Evolutionary conservation across 1,140 invertebrate species (phyloP), one percentile per base, ranked within the genome.

Genomic region (Drosophila santomea): DNA sequence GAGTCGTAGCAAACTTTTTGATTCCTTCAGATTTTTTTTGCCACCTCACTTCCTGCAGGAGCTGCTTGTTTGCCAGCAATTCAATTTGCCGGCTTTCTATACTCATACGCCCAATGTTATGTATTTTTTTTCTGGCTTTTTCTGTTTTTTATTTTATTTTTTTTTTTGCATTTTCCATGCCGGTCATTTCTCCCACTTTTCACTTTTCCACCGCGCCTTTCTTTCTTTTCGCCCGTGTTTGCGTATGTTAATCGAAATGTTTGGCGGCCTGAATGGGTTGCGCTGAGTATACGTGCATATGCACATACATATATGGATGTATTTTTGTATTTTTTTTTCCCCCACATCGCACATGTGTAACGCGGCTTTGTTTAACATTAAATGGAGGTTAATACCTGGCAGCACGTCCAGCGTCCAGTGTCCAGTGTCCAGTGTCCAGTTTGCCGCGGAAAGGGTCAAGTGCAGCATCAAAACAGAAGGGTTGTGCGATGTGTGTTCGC

Each of bases 311-410:
- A 43, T 20, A n/a, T n/a, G 20, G 32, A 15, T 20, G 20, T 20
- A 20, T 20, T 20, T 62, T 17, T 17, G 17, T 17, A 17, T 4
- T 52, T 35, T 12, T 41, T 59, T 50, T 47, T 20, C 20, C 20
- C 20, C 20, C 17, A 32, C 25, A 17, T 17, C 25, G 25, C 48
- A 51, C 55, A 74, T 67, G 67, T 88, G 84, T 88, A 75, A 68
- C 89, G 88, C 74, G 88, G 83, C 88, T 80, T 91, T 91, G 88
- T 91, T 91, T 61, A 88, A 91, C 83, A 91, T 91, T 90, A 86
- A 90, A 91, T 90, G 77, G 72, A 91, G 88, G 88, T 91, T 91
- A 91, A 91, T 91, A 91, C 89, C 88, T 91, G 88, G 76, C 84
- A 84, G 83, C 83, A 88, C 83, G 83, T 88, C 60, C 83, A 48